A percentile compares a stretch with the other conserved stretches of the same genome.
Conservation (phyloP, 2,888 invertebrate genomes). For the Uropetala carovei region DNA sequence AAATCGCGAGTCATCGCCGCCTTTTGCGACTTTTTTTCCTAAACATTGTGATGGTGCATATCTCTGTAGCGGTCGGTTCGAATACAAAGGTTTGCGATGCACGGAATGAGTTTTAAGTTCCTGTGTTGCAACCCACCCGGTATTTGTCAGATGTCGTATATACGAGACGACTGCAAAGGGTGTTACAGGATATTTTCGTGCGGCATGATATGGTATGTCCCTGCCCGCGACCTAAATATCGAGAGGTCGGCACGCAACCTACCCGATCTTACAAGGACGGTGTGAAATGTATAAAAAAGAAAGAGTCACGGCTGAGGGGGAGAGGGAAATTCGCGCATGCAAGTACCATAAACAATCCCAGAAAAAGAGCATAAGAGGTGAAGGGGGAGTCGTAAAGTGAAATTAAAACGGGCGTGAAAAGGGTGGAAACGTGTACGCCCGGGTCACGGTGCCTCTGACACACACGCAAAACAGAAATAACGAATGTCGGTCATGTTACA, state of each 20-base stretch:
- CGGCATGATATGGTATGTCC: neutral
- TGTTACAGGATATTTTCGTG: neutral
- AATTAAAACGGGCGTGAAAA: too few species aligned
- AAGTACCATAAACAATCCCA: neutral
- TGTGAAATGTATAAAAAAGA: neutral
- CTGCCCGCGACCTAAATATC: neutral
- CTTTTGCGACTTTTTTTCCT: neutral
- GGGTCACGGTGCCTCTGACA: too few species aligned
- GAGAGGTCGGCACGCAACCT: neutral
- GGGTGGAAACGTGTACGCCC: too few species aligned
- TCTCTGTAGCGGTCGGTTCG: neutral
- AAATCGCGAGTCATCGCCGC: neutral
- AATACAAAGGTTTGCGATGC: neutral
- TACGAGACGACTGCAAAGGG: neutral
- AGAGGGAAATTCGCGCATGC: neutral
- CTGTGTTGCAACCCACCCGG: neutral
- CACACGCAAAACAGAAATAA: too few species aligned
- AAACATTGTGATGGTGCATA: neutral
- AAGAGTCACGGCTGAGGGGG: neutral
- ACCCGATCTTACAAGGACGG: neutral
- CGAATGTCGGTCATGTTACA: too few species aligned
- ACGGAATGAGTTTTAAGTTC: neutral
- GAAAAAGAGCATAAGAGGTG: neutral
- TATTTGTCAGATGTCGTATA: neutral
- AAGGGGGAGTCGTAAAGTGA: neutral